phyloP scores from a whole-genome alignment of 2,113 vertebrate species.

The Apistogramma diplotaenia region DNA sequence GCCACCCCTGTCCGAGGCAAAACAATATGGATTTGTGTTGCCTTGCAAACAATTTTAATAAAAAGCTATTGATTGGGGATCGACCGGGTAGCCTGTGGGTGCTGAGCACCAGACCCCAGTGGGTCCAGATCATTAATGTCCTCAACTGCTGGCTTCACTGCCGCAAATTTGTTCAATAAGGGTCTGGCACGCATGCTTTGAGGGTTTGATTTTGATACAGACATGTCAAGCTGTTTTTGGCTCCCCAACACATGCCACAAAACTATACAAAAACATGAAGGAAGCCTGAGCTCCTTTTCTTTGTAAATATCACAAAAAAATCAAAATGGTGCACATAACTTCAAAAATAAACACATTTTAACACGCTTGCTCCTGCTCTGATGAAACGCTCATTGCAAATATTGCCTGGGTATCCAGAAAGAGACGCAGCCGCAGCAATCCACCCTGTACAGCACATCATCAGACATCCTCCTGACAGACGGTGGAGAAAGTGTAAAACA shows the following conservation, averaged over 20 bases:
- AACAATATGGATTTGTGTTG: slow-evolving; percentile 83
- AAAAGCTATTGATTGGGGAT: slow-evolving; percentile 82
- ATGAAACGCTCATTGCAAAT: slow-evolving; percentile 12
- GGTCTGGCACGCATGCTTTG: slow-evolving; percentile 58
- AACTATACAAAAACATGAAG: neutral
- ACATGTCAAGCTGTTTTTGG: slow-evolving; percentile 37
- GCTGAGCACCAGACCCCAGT: slow-evolving; percentile 70
- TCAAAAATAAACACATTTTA: slow-evolving; percentile 10
- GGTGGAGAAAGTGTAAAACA: slow-evolving; percentile 15
- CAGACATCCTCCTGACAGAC: slow-evolving; percentile 15
- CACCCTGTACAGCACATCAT: neutral
- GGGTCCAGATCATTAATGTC: slow-evolving; percentile 80
- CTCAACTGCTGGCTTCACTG: slow-evolving; percentile 77
- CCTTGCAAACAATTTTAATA: slow-evolving; percentile 85
- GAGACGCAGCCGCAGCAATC: neutral
- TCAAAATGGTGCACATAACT: neutral
- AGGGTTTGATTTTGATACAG: slow-evolving; percentile 61
- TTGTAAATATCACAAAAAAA: neutral
- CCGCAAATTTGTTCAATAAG: slow-evolving; percentile 77
- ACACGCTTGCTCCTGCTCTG: neutral
- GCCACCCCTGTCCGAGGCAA: slow-evolving; percentile 66
- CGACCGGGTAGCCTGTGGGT: slow-evolving; percentile 72
- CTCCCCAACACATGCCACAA: slow-evolving; percentile 3
- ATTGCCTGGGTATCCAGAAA: slow-evolving; percentile 11
- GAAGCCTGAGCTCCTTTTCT: neutral